Evolutionary conservation across 2,797 vertebrate genomes (phyloP), one percentile per base, ranked within the genome.

Genomic region (Hemibagrus guttatus): DNA sequence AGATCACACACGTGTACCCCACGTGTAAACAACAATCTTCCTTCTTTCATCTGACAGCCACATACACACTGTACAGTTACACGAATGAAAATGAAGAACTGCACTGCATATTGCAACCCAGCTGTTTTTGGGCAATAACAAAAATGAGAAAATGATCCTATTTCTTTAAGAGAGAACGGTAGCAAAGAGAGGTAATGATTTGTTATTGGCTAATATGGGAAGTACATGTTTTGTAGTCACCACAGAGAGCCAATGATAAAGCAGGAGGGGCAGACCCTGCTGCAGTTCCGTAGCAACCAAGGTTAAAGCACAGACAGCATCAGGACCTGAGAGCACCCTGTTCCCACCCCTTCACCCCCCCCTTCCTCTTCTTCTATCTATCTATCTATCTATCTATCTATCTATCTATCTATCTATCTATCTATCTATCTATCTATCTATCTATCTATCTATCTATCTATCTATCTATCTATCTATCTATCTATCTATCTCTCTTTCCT

Each of bases 211-310:
- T 89, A 89, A 42, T 86, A 52, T 84, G 86, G 84, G 86, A 89
- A 94, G 93, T 93, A 94, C 94, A 94, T 95, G 95, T 92, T 92
- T 94, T 91, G 92, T 94, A 93, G 95, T 93, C 93, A 92, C 91
- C 93, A 91, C 58, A 87, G 88, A 63, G 84, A 95, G 87, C 95
- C 95, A 96, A 96, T 96, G 90, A 92, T 86, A 92, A 89, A 92
- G 92, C 92, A 90, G 91, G 89, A 94, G 93, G 91, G 95, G 92
- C 93, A 95, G 95, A 94, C 91, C 94, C 92, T 96, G 93, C 95
- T 95, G 92, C 93, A 92, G 94, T 91, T 94, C 93, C 93, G 93
- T 96, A 96, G 96, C 95, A 96, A 96, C 95, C 95, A 95, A 96
- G 95, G 95, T 96, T 96, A 95, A 90, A 95, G 95, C 92, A 93